Percentiles rank a stretch among this genome's conserved stretches.
phyloP scores from a whole-genome alignment of 1,140 invertebrate genomes.

The Fopius arisanus region DNA sequence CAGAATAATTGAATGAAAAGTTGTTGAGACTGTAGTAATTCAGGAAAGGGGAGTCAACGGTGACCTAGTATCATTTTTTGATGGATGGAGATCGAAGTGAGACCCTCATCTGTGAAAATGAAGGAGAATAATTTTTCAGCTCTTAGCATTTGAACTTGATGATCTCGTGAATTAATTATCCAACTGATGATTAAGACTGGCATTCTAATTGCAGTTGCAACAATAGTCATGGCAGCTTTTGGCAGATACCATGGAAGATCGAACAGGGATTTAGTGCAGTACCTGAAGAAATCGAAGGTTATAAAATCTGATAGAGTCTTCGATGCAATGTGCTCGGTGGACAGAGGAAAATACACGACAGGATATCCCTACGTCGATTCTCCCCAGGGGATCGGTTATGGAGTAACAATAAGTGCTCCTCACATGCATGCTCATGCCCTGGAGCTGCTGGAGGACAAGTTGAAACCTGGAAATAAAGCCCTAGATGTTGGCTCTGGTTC shows the following conservation, averaged over 20 bases:
- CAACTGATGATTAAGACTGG: not conserved
- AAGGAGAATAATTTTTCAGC: too few relatives aligned
- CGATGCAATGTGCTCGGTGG: constrained; percentile 84
- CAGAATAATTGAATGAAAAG: too few relatives aligned
- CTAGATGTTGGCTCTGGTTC: constrained; percentile 96
- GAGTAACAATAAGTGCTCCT: constrained; percentile 96
- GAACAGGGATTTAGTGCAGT: constrained; percentile 85
- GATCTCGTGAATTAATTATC: too few relatives aligned
- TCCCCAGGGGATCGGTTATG: constrained; percentile 87
- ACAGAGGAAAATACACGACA: constrained; percentile 82
- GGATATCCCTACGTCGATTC: constrained; percentile 86
- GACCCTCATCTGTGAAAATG: too few relatives aligned
- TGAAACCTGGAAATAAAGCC: constrained; percentile 80
- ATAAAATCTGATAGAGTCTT: constrained; percentile 82
- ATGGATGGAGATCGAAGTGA: too few relatives aligned
- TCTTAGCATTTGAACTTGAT: too few relatives aligned
- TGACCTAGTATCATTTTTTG: too few relatives aligned
- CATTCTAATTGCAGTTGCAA: constrained; percentile 26
- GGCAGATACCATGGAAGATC: constrained; percentile 84
- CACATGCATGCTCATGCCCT: constrained; percentile 99
- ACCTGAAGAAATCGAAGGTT: constrained; percentile 83
- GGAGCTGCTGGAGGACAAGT: constrained; percentile 85
- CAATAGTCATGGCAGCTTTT: constrained; percentile 63
- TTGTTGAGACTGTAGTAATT: too few relatives aligned
- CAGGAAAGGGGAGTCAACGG: too few relatives aligned